These are phyloP conservation scores for Liolophura sinensis DNA, from an alignment of 1,140 invertebrate genomes.

Conservation along the genomic window DNA sequence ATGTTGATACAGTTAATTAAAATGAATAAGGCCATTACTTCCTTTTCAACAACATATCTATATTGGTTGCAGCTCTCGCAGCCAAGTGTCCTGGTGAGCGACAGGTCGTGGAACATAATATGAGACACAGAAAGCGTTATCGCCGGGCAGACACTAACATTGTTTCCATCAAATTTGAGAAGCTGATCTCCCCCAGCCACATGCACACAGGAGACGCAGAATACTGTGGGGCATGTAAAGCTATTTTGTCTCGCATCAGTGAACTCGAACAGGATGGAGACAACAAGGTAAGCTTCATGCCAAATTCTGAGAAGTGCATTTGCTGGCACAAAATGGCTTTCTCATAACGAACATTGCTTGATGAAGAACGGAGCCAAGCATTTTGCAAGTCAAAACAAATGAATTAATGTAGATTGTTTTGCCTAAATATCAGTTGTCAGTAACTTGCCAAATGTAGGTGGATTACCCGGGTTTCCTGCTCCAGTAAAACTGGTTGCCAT, in stretches of 20 bases:
- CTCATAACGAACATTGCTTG: background rate
- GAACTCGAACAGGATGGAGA: conserved; percentile 23
- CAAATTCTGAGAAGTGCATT: background rate
- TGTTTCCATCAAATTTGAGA: conserved; percentile 46
- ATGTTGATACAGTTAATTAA: too few species aligned
- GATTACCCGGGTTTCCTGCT: too few species aligned
- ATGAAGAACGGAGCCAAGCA: background rate
- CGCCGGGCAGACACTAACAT: conserved; percentile 53
- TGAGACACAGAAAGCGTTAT: conserved; percentile 17
- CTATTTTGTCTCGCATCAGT: conserved; percentile 48
- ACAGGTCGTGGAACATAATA: background rate
- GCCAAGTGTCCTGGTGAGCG: background rate
- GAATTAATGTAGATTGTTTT: too few species aligned
- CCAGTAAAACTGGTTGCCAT: too few species aligned
- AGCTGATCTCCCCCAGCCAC: conserved; percentile 42
- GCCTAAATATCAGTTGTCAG: too few species aligned
- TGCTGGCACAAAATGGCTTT: background rate
- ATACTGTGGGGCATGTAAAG: conserved; percentile 38
- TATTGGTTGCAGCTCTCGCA: conserved; percentile 2
- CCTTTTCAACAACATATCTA: background rate
- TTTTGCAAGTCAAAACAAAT: too few species aligned
- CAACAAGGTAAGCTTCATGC: conserved; percentile 26
- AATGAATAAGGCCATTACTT: background rate
- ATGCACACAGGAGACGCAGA: conserved; percentile 55
- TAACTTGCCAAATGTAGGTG: too few species aligned